Evolutionary conservation across 1,140 invertebrate genomes (phyloP).

Genomic region (Hylaeus anthracinus): DNA sequence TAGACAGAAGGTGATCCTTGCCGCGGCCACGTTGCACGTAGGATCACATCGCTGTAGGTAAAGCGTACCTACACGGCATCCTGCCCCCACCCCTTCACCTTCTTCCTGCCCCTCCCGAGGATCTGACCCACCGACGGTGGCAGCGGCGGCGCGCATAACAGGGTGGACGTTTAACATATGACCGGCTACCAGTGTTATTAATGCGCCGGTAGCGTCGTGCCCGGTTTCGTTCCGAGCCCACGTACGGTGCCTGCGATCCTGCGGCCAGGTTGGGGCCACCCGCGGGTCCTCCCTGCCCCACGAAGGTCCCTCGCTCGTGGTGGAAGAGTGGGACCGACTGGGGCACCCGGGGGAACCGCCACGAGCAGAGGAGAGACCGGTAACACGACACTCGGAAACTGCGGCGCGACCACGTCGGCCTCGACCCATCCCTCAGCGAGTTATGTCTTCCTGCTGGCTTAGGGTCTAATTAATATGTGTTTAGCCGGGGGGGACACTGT

Average conservation of each 20-base stretch:
- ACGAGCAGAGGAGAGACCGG: conserved; percentile 28
- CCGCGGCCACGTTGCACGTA: conserved; percentile 52
- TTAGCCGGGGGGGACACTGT: conserved; percentile 71
- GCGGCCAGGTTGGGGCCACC: conserved; percentile 69
- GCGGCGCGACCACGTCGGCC: conserved; percentile 57
- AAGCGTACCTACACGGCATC: conserved; percentile 42
- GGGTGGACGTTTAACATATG: conserved; percentile 81
- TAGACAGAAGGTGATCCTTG: conserved; percentile 52
- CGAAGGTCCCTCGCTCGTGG: conserved; percentile 43
- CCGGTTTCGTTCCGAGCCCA: conserved; percentile 70
- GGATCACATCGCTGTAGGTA: conserved; percentile 62
- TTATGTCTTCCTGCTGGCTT: conserved; percentile 73
- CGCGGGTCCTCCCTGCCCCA: conserved; percentile 67
- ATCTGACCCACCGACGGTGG: conserved; percentile 49
- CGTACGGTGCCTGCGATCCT: conserved; percentile 59
- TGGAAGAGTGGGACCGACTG: conserved; percentile 5
- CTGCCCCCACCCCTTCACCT: conserved; percentile 15
- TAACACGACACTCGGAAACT: conserved; percentile 75
- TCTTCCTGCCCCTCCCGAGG: conserved; percentile 39
- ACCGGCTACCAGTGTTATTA: conserved; percentile 81
- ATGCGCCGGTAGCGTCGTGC: conserved; percentile 75
- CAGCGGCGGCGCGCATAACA: conserved; percentile 67
- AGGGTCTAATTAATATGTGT: conserved; percentile 75
- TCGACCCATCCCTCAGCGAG: conserved; percentile 65
- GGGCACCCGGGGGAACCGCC: conserved; percentile 20